Evolutionary conservation across 2,113 vertebrate genomes (phyloP).

Genomic region (Pterocles gutturalis): DNA sequence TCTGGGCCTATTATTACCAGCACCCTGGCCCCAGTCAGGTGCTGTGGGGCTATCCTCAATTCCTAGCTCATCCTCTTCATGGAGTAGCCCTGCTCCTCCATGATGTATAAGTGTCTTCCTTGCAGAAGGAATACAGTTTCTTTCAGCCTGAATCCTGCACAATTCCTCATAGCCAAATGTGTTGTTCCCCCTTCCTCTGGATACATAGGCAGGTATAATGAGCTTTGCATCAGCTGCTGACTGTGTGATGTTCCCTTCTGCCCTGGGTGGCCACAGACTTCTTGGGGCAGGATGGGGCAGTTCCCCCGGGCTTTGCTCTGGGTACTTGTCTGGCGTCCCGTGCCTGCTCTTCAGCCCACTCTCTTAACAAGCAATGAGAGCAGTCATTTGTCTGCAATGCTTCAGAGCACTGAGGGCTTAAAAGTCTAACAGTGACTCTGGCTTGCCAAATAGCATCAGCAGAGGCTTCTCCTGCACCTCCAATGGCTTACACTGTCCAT

Average conservation of each 20-base stretch:
- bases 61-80: background rate
- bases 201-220: background rate
- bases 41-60: background rate
- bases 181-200: rapidly evolving
- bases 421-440: background rate
- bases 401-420: background rate
- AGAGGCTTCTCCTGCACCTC: background rate
- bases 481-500: background rate
- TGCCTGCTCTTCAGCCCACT: background rate
- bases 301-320: background rate
- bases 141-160: background rate
- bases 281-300: background rate
- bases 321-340: background rate
- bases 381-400: background rate
- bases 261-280: background rate
- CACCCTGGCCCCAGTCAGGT: background rate
- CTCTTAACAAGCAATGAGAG: background rate
- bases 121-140: background rate
- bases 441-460: background rate
- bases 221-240: background rate
- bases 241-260: background rate
- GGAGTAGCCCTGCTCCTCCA: background rate
- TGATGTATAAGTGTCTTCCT: background rate
- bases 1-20: background rate
- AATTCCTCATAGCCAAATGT: background rate